phyloP scores from a whole-genome alignment of 2,888 invertebrate species.

The Acronicta psi region DNA sequence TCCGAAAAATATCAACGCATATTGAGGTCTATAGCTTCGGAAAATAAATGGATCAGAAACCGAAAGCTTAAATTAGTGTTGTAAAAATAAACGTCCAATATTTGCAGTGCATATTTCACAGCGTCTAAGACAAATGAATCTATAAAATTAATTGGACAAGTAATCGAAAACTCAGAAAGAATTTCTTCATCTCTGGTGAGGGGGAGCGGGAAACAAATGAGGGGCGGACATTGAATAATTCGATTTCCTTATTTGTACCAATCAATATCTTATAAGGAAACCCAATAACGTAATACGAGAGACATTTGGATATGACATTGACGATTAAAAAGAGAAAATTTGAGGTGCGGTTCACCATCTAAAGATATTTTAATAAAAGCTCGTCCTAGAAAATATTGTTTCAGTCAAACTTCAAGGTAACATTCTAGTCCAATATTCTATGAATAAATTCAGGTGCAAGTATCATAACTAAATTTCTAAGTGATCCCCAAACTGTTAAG shows the following conservation, averaged over 20 bases:
- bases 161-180: constrained; percentile 89
- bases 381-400: background rate
- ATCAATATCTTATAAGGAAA: constrained; percentile 86
- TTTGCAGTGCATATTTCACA: constrained; percentile 76
- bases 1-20: constrained; percentile 1
- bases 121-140: constrained; percentile 86
- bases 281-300: constrained; percentile 73
- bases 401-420: background rate
- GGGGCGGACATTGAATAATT: constrained; percentile 89
- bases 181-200: constrained; percentile 87
- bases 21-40: background rate
- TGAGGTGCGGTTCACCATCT: constrained; percentile 30
- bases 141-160: constrained; percentile 89
- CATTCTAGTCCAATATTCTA: constrained; percentile 45
- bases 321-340: constrained; percentile 44
- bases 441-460: constrained; percentile 73
- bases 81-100: constrained; percentile 58
- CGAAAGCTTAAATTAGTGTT: constrained; percentile 39
- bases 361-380: constrained; percentile 12
- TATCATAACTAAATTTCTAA: constrained; percentile 77
- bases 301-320: constrained; percentile 65
- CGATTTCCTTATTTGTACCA: constrained; percentile 89
- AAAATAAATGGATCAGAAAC: constrained; percentile 34
- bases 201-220: constrained; percentile 87
- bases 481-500: constrained; percentile 80